These are phyloP conservation scores for Furcifer pardalis DNA, from an alignment of 2,797 vertebrate genomes.

Conservation along the genomic window DNA sequence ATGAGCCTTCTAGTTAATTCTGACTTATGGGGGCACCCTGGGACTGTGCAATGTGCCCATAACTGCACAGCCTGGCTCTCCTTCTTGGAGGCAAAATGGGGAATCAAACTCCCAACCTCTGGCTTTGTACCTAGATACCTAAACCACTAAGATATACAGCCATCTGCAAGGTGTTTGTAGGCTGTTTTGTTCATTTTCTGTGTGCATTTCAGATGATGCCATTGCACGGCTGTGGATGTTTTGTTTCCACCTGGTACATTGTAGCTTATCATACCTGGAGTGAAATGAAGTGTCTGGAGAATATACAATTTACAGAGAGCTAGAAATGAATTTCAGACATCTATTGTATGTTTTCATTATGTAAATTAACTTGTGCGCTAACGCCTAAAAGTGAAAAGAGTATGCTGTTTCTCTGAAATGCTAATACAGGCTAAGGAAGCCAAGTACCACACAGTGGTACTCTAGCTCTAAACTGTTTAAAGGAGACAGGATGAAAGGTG, in stretches of 20 bases:
- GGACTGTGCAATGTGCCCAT: no score
- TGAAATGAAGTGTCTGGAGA: constrained; percentile 20
- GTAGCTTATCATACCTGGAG: constrained; percentile 22
- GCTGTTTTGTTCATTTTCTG: not conserved
- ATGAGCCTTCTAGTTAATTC: no score
- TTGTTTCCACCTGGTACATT: constrained; percentile 5
- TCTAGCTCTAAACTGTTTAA: not conserved
- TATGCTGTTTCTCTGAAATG: constrained; percentile 18
- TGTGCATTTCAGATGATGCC: constrained; percentile 9
- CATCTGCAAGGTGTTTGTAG: not conserved
- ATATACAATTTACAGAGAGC: not conserved
- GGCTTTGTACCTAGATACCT: no score
- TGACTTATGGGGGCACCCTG: no score
- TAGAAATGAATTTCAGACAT: constrained; percentile 20
- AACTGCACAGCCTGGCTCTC: no score
- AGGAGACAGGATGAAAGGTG: not conserved
- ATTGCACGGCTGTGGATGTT: constrained; percentile 3
- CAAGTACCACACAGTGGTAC: not conserved
- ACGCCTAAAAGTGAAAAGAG: constrained; percentile 6
- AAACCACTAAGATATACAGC: not conserved
- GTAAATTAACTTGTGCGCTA: constrained; percentile 23
- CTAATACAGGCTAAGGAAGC: not conserved
- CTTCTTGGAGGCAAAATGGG: no score
- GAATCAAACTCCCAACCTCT: no score
- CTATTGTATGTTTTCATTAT: constrained; percentile 24